Evolutionary conservation across 2,797 vertebrate species (phyloP).

Genomic region (Xiphorhynchus erythropygius): DNA sequence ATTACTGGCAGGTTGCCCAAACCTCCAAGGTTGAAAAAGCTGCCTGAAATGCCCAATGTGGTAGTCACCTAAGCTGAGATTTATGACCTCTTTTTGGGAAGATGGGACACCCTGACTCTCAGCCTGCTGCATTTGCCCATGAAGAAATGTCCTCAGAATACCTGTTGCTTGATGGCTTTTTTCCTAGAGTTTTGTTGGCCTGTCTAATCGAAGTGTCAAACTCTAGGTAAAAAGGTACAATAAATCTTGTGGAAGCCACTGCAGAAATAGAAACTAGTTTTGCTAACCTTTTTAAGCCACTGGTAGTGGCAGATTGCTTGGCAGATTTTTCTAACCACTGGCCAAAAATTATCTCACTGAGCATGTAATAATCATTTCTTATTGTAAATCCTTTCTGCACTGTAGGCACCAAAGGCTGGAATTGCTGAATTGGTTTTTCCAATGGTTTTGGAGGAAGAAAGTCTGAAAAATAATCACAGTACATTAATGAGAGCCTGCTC

Average conservation of each 20-base stretch:
- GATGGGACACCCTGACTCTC: neutral
- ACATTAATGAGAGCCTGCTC: slow-evolving; percentile 42
- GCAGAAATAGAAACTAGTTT: slow-evolving; percentile 2
- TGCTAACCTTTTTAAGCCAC: slow-evolving; percentile 16
- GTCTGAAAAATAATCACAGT: slow-evolving; percentile 32
- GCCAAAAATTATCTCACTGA: slow-evolving; percentile 40
- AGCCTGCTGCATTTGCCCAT: neutral
- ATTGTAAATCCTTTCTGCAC: slow-evolving; percentile 47
- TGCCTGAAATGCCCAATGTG: slow-evolving; percentile 76
- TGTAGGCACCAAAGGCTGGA: slow-evolving; percentile 2
- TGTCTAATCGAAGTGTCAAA: neutral
- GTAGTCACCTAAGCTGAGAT: slow-evolving; percentile 75
- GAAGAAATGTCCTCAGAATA: neutral
- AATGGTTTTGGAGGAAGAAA: neutral
- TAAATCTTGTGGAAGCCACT: neutral
- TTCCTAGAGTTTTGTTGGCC: neutral
- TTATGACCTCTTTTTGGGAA: slow-evolving; percentile 47
- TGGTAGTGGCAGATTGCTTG: neutral
- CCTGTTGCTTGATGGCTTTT: neutral
- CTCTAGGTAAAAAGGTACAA: neutral
- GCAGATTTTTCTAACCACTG: slow-evolving; percentile 5
- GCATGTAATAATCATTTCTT: slow-evolving; percentile 22
- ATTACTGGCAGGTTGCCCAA: slow-evolving; percentile 98
- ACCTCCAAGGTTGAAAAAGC: slow-evolving; percentile 98
- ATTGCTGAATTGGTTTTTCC: slow-evolving; percentile 64